phyloP scores from a whole-genome alignment of 2,888 invertebrate species.

The Agapostemon virescens region DNA sequence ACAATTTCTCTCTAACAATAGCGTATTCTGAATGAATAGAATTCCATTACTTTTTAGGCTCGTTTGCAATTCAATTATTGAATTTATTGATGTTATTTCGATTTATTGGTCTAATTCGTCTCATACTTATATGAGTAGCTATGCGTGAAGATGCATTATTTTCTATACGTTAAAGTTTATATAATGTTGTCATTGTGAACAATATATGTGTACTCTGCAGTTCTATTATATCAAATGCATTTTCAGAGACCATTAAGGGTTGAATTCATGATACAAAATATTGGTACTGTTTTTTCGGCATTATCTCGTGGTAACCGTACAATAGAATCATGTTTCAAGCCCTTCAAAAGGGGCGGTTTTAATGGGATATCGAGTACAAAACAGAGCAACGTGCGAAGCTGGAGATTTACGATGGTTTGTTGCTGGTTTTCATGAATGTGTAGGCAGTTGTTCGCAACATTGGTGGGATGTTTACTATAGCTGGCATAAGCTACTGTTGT shows the following conservation, averaged over 20 bases:
- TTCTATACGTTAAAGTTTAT: neutral
- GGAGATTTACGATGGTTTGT: constrained; percentile 2
- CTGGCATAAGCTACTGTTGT: neutral
- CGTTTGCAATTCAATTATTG: no score
- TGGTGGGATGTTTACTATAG: neutral
- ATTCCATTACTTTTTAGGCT: neutral
- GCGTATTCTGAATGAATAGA: neutral
- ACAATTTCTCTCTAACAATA: neutral
- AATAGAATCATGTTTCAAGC: neutral
- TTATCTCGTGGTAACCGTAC: neutral
- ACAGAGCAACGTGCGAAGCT: neutral
- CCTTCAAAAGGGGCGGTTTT: neutral
- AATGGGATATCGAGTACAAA: constrained; percentile 1
- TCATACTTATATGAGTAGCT: neutral
- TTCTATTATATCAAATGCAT: neutral
- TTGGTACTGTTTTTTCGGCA: neutral
- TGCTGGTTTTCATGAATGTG: constrained; percentile 10
- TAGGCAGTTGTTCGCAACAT: neutral
- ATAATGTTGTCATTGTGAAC: neutral
- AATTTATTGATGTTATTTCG: neutral
- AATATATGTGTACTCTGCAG: neutral
- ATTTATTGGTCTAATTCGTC: neutral
- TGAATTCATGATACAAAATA: neutral
- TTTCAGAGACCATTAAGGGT: neutral
- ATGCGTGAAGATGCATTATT: neutral